phyloP scores from a whole-genome alignment of 2,113 vertebrate genomes.

The Neodon shergylaensis region DNA sequence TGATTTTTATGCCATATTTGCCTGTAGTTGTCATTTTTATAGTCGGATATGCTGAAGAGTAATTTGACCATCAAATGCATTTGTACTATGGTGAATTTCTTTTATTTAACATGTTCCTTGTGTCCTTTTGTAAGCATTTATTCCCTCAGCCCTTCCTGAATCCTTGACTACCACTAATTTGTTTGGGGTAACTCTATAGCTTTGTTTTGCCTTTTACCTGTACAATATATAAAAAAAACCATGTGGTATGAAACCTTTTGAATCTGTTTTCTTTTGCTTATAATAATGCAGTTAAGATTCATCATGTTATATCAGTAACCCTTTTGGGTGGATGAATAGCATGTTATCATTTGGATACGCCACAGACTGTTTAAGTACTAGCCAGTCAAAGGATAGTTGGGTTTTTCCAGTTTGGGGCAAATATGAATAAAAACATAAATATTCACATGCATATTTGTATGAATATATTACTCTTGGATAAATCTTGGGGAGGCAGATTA shows the following conservation, averaged over 20 bases:
- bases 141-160: background rate
- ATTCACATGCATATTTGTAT: background rate
- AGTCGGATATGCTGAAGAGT: background rate
- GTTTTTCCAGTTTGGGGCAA: background rate
- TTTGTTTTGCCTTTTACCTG: background rate
- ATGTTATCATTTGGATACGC: background rate
- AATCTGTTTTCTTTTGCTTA: background rate
- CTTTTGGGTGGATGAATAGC: background rate
- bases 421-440: constrained; percentile 11
- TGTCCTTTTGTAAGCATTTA: background rate
- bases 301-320: background rate
- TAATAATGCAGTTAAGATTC: background rate
- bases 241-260: background rate
- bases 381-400: background rate
- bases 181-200: background rate
- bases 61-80: background rate
- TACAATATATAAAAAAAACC: background rate
- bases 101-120: background rate
- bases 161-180: background rate
- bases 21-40: background rate
- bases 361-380: background rate
- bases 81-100: background rate
- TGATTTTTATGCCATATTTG: background rate
- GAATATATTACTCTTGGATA: background rate
- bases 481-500: background rate